Base-by-base conservation (phyloP, 35 echinoderm and acorn worm species). In the Amphiura filiformis region DNA sequence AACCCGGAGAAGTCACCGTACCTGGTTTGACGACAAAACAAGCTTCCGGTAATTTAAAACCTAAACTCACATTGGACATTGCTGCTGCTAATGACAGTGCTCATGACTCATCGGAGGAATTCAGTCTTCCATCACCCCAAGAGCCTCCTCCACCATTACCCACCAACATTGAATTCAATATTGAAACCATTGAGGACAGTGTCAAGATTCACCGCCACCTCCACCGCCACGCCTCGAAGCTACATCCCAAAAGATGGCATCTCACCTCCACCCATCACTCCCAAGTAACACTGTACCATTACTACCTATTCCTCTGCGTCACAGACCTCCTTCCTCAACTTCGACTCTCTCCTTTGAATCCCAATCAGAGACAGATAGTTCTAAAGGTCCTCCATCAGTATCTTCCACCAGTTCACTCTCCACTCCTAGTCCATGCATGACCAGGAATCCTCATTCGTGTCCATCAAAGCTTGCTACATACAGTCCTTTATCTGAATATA, bases 1-100 rank as follows among this genome's bases (percentile, higher is more conserved):
- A 97, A 38, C 95, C 95, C 0, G 95, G 95, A 18, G 91, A 93
- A 85, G 91, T 93, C 11, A 65, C 64, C 34, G 86, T 93, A 37
- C 95, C 95, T 2, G 90, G 91, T 56, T 78, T 91, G 30, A 91
- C 77, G 81, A 84, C 85, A 34, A 84, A 35, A 47, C 39, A 57
- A 15, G 81, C 82, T 13, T 76, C 81, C 2, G 82, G 39, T 87
- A 39, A 61, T 82, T n/a, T 87, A 41, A 39, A 37, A 31, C 40
- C 76, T 75, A 31, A 57, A 32, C 23, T 56, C 31, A 76, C 61
- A 40, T 38, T 84, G 64, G 81, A 90, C 35, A 39, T 83, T 12
- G 37, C 15, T 83, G 84, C 85, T n/a, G 13, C 82, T 42, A 37
- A 75, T 83, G 83, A 85, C 37, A 85, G 34, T 32, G 22, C 75